Conservation (phyloP, 1,140 invertebrate genomes). For the Diorhabda elongata region DNA sequence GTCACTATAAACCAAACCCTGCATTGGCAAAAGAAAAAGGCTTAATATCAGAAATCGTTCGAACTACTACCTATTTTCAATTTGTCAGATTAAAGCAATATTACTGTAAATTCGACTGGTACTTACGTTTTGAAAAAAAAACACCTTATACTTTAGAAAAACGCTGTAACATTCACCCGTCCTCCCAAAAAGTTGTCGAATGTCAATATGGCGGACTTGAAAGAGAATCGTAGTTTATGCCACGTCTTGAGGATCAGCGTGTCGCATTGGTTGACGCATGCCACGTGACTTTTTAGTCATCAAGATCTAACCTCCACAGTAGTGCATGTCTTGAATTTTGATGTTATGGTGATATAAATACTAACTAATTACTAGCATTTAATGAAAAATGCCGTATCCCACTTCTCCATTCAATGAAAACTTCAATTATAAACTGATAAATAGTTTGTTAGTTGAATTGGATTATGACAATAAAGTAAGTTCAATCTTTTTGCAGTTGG, state of each 20-base stretch:
- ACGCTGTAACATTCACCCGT: slow-evolving; percentile 65
- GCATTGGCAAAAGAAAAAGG: slow-evolving; percentile 21
- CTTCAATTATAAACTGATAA: slow-evolving; percentile 27
- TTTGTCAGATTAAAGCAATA: not conserved
- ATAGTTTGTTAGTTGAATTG: slow-evolving; percentile 21
- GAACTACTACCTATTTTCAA: not conserved
- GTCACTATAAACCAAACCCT: slow-evolving; percentile 38
- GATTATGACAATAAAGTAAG: slow-evolving; percentile 19
- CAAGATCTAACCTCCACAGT: slow-evolving; percentile 20
- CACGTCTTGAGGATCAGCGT: slow-evolving; percentile 60
- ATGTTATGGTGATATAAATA: not conserved
- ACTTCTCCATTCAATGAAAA: slow-evolving; percentile 35
- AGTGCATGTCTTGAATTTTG: not conserved
- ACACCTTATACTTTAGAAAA: slow-evolving; percentile 60
- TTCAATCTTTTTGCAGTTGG: slow-evolving; percentile 16
- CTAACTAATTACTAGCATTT: not conserved
- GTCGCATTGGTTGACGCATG: slow-evolving; percentile 42
- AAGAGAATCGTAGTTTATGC: slow-evolving; percentile 68
- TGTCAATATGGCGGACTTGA: slow-evolving; percentile 75
- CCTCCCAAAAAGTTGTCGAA: slow-evolving; percentile 63
- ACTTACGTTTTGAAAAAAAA: slow-evolving; percentile 63
- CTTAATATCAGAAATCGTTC: not conserved
- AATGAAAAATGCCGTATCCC: slow-evolving; percentile 37
- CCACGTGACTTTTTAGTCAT: slow-evolving; percentile 43
- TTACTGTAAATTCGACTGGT: slow-evolving; percentile 22